phyloP scores from a whole-genome alignment of 1,140 invertebrate species.

The Cotesia vestalis region DNA sequence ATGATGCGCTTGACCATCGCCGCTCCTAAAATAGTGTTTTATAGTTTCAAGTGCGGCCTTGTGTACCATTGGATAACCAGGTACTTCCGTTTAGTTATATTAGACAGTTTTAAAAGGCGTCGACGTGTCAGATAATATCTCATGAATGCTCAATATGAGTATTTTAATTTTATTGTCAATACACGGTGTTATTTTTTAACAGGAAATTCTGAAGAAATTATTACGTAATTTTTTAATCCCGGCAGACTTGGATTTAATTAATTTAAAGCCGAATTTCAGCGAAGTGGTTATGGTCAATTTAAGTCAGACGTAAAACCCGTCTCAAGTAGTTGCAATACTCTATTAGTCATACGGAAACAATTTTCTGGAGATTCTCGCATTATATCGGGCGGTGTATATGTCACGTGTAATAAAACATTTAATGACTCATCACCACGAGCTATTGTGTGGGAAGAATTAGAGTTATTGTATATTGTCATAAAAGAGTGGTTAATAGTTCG shows the following conservation, averaged over 20 bases:
- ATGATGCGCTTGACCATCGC: slow-evolving; percentile 20
- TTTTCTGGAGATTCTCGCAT: slow-evolving; percentile 14
- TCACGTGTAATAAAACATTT: not conserved
- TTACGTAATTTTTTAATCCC: too few relatives aligned
- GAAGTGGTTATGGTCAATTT: not conserved
- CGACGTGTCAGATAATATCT: slow-evolving; percentile 10
- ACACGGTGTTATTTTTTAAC: too few relatives aligned
- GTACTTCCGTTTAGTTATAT: slow-evolving; percentile 26
- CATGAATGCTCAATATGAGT: slow-evolving; percentile 29
- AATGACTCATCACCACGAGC: slow-evolving; percentile 23
- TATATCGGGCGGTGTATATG: not conserved
- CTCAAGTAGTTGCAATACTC: not conserved
- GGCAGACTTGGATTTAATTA: not conserved
- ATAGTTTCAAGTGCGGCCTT: slow-evolving; percentile 40
- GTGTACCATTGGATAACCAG: slow-evolving; percentile 34
- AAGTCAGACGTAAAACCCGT: not conserved
- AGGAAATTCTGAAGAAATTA: too few relatives aligned
- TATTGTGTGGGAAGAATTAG: slow-evolving; percentile 17
- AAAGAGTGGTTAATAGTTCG: not conserved
- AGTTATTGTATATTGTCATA: not conserved
- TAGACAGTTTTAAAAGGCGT: slow-evolving; percentile 27
- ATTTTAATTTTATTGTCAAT: too few relatives aligned
- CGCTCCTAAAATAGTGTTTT: slow-evolving; percentile 31
- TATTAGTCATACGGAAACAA: slow-evolving; percentile 2
- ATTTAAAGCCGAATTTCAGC: not conserved